phyloP scores from a whole-genome alignment of 2,797 vertebrate species.

The Vireo griseus region DNA sequence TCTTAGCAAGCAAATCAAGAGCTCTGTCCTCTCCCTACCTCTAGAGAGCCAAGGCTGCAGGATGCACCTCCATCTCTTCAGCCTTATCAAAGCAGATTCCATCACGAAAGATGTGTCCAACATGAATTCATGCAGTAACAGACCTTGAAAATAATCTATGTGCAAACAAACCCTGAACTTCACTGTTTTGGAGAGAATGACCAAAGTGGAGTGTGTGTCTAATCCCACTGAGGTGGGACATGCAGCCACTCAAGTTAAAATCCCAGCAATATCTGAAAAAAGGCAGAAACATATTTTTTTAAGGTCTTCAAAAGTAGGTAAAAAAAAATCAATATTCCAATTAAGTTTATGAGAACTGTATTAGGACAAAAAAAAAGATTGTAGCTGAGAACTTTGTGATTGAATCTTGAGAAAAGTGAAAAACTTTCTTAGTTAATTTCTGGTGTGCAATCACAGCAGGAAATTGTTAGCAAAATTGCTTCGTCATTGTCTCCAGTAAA shows the following conservation, averaged over 20 bases:
- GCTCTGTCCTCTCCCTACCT: not conserved
- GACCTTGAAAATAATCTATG: not conserved
- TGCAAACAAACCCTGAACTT: not conserved
- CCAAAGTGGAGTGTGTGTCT: not conserved
- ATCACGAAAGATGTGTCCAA: not conserved
- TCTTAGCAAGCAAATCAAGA: not conserved
- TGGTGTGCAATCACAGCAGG: not conserved
- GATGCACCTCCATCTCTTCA: not conserved
- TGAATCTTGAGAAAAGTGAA: not conserved
- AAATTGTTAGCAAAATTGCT: not conserved
- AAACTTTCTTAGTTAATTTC: not conserved
- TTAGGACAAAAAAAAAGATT: not conserved
- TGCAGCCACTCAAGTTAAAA: not conserved
- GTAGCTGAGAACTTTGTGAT: not conserved
- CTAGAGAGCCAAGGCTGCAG: not conserved
- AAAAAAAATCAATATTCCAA: not conserved
- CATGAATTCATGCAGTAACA: not conserved
- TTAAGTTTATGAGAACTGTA: not conserved
- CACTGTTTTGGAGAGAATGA: not conserved
- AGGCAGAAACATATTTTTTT: not conserved
- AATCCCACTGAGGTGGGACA: not conserved
- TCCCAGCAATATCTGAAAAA: not conserved
- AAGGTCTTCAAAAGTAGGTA: not conserved
- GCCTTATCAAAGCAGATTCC: not conserved
- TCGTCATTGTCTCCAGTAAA: not conserved